These are phyloP conservation scores for Cephalopachus bancanus DNA, from an alignment of 2,797 vertebrate genomes.

Conservation along the genomic window DNA sequence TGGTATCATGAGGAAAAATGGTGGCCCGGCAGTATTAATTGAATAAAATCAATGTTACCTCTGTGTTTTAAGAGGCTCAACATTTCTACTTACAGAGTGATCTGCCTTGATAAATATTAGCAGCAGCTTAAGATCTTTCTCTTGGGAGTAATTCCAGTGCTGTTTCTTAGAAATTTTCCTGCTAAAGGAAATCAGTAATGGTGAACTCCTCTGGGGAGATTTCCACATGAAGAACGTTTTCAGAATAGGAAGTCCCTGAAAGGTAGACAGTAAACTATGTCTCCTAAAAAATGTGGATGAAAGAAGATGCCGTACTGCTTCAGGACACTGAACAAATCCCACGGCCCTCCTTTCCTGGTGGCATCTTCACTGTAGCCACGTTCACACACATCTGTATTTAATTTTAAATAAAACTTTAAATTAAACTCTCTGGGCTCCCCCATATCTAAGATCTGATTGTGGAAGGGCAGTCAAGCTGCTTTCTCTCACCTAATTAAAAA, in stretches of 20 bases:
- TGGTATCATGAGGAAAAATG: not conserved
- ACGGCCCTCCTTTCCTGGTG: not conserved
- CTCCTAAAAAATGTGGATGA: not conserved
- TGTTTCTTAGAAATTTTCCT: conserved; percentile 51
- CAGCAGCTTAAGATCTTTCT: conserved; percentile 57
- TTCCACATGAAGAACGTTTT: conserved; percentile 33
- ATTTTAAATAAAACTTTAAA: conserved; percentile 58
- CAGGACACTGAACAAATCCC: not conserved
- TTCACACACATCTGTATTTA: not conserved
- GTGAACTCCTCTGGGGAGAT: conserved; percentile 53
- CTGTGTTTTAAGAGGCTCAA: conserved; percentile 1
- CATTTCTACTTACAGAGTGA: not conserved
- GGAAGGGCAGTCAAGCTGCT: not conserved
- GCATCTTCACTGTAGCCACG: not conserved
- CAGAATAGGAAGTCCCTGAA: conserved; percentile 7
- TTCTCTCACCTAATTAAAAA: conserved; percentile 41
- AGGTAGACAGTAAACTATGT: not conserved
- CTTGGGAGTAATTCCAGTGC: conserved; percentile 10
- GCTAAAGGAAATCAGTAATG: conserved; percentile 56
- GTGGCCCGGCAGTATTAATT: no score
- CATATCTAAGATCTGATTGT: not conserved
- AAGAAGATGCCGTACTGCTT: not conserved
- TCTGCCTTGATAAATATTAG: not conserved
- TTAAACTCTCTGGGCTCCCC: not conserved
- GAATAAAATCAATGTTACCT: not conserved